A percentile compares a stretch with the other conserved stretches of the same genome.
Conservation (phyloP, 1,140 invertebrate species). For the Agraylea sexmaculata region DNA sequence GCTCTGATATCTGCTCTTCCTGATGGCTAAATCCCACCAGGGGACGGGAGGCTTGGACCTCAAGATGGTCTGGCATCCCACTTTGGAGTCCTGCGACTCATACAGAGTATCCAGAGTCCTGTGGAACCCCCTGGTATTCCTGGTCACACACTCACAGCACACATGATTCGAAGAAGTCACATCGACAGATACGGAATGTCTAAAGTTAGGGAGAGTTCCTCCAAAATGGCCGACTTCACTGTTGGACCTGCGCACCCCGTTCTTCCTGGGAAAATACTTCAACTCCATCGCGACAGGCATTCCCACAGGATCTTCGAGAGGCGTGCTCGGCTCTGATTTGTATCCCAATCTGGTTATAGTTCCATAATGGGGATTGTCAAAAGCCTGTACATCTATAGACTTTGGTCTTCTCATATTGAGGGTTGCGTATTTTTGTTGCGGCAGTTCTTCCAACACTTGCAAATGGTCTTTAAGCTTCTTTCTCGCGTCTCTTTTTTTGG, state of each 20-base stretch:
- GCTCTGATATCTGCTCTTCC: slow-evolving; percentile 55
- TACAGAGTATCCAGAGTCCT: slow-evolving; percentile 37
- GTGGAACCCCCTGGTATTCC: slow-evolving; percentile 30
- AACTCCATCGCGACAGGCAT: slow-evolving; percentile 17
- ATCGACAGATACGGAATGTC: slow-evolving; percentile 38
- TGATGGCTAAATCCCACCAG: slow-evolving; percentile 77
- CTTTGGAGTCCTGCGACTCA: slow-evolving; percentile 44
- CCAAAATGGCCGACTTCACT: slow-evolving; percentile 37
- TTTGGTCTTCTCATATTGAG: slow-evolving; percentile 36
- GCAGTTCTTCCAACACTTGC: slow-evolving; percentile 37
- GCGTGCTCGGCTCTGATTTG: slow-evolving; percentile 39
- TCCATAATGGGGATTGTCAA: slow-evolving; percentile 33
- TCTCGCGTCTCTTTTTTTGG: slow-evolving; percentile 19
- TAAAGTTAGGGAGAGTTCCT: slow-evolving; percentile 34
- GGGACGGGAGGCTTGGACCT: slow-evolving; percentile 54
- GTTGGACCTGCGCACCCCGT: slow-evolving; percentile 33
- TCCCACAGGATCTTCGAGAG: slow-evolving; percentile 11
- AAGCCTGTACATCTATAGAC: slow-evolving; percentile 32
- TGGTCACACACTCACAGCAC: slow-evolving; percentile 39
- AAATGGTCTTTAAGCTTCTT: slow-evolving; percentile 31
- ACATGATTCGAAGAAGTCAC: slow-evolving; percentile 34
- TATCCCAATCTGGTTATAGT: slow-evolving; percentile 35
- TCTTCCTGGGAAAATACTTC: slow-evolving; percentile 23
- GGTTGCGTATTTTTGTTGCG: slow-evolving; percentile 39
- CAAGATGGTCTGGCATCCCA: slow-evolving; percentile 48